These are phyloP conservation scores for Connochaetes taurinus DNA, from an alignment of 2,113 vertebrate genomes.

Conservation along the genomic window DNA sequence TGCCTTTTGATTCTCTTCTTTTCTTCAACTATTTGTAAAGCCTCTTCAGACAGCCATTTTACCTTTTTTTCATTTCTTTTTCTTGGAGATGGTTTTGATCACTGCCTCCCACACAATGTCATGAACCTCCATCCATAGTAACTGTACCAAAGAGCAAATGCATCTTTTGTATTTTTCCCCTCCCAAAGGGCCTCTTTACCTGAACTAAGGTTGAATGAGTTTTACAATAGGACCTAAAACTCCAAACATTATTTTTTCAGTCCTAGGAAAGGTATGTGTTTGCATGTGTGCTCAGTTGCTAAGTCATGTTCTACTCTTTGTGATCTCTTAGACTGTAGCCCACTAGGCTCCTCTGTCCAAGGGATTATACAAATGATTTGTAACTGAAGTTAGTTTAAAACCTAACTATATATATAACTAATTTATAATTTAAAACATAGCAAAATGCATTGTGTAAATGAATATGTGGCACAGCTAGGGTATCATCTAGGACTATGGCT, in stretches of 20 bases:
- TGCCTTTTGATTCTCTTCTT: not conserved
- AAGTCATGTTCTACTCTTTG: not conserved
- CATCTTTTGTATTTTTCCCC: too few relatives aligned
- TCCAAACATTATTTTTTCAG: not conserved
- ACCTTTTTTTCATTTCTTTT: not conserved
- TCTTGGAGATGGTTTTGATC: not conserved
- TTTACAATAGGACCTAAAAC: not conserved
- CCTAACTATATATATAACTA: not conserved
- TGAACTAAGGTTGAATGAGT: not conserved
- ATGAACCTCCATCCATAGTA: not conserved
- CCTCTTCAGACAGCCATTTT: not conserved
- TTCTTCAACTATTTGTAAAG: not conserved
- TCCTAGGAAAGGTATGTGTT: not conserved
- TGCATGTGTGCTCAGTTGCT: not conserved
- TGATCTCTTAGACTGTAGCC: not conserved
- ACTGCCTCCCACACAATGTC: not conserved
- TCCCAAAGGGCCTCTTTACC: not conserved
- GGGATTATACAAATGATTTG: not conserved
- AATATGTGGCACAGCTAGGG: not conserved
- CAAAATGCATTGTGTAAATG: not conserved
- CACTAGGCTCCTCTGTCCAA: not conserved
- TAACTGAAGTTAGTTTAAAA: not conserved
- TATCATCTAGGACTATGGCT: not conserved
- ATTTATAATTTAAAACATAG: not conserved
- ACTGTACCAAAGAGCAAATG: not conserved